Evolutionary conservation across 2,113 vertebrate species (phyloP), one percentile per base, ranked within the genome.

Genomic region (Eretmochelys imbricata): DNA sequence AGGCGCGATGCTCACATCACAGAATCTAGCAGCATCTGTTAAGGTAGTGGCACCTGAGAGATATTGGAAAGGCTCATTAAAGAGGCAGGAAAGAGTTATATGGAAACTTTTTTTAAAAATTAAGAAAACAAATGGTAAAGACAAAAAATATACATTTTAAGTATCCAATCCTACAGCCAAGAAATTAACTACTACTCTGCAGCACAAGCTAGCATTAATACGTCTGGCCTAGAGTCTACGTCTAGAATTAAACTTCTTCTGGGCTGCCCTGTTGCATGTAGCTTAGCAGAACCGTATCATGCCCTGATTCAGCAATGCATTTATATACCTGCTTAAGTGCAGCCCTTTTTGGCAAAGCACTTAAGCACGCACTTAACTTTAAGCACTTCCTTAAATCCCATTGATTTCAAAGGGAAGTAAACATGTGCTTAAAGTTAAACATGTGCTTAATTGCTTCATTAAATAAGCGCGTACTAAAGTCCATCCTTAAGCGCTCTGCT

Each of bases 71-170:
- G 35, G 16, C 17, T n/a, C 8, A 10, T n/a, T 72, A 38, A 72
- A 38, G 31, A 20, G 19, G 9, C 80, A 57, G 10, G 0, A 1
- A 72, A 90, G 95, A 91, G 87, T 50, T 76, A 57, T 78, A 91
- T 89, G 49, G 94, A 96, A 95, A 91, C 31, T 65, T 80, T 55
- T 94, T 94, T 91, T 82, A 53, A 96, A 96, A 95, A 94, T 53
- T 84, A 89, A 91, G 4, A 72, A 94, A 95, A 95, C 93, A 53
- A 95, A 96, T 96, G 55, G 25, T 62, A 95, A 93, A 91, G 94
- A 95, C 87, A 94, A 91, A 69, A 22, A 62, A 62, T 93, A 82
- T 46, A 78, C 22, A 54, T 53, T 84, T 81, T 57, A 89, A 89
- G 46, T 90, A 72, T 90, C 29, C 85, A 91, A 83, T 87, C 46